Evolutionary conservation across 92 coral and sea anemone genomes (phyloP), one percentile per base, ranked within the genome.

Genomic region (Epizoanthus illoricatus): DNA sequence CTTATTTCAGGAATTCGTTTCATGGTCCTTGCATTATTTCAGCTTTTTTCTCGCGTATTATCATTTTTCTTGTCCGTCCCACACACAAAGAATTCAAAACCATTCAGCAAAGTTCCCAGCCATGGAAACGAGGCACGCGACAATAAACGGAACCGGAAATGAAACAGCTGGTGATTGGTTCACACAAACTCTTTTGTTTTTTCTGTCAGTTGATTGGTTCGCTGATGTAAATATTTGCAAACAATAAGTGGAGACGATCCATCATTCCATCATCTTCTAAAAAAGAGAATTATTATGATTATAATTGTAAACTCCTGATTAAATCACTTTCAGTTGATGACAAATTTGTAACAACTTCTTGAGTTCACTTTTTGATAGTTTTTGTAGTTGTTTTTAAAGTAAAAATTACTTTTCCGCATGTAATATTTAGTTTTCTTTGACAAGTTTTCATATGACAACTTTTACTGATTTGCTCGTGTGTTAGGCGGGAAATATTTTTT

Each of bases 41-140:
- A 43, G 10, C 23, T 10, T 42, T 64, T 42, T 58, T 68, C 52
- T 78, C 70, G n/a, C 71, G 49, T 41, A 78, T 78, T 61, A 43
- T 45, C 82, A 78, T 45, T 68, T 20, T 42, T 45, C 49, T 2
- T 59, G 2, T 56, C 9, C 66, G 19, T 21, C 15, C 33, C 71
- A 18, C 43, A 66, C 71, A 43, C 75, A n/a, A 71, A 33, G 8
- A 19, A 19, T n/a, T 55, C 79, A 21, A 12, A 33, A 24, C 81
- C 70, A 76, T 76, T 76, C 81, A 76, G n/a, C 56, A 7, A 45
- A 76, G 49, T 24, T 16, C 59, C 81, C 45, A 20, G 82, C 97
- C 94, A 89, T 93, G 97, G 97, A 90, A 90, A 93, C 97, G 97
- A 93, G 97, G 97, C 94, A 78, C 82, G 82, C 82, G 71, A 78